A percentile compares a stretch with the other conserved stretches of the same genome.
Conservation (phyloP, 2,797 vertebrate genomes). For the Geotrypetes seraphini region DNA sequence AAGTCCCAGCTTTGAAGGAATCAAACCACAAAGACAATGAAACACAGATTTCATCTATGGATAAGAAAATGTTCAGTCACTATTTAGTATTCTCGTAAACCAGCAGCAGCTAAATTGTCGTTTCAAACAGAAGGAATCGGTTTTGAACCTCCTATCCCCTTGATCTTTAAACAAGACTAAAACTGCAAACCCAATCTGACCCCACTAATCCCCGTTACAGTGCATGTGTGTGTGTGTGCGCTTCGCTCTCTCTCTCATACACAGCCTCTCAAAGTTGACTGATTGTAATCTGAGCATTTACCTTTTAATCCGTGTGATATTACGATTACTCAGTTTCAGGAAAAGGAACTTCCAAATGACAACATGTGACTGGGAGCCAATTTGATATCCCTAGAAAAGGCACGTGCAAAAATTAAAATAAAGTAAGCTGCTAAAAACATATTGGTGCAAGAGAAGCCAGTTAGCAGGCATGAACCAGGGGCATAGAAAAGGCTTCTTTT, state of each 20-base stretch:
- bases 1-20: no score
- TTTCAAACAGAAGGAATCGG: slow-evolving; percentile 36
- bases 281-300: slow-evolving; percentile 30
- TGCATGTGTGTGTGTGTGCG: slow-evolving; percentile 29
- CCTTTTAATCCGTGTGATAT: slow-evolving; percentile 20
- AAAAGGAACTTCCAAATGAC: slow-evolving; percentile 10
- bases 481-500: no score
- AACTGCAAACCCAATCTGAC: slow-evolving; percentile 48
- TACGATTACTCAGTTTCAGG: slow-evolving; percentile 8
- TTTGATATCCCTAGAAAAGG: slow-evolving; percentile 1
- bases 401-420: background rate
- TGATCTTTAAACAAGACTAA: slow-evolving; percentile 24
- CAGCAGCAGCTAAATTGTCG: no score
- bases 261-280: slow-evolving; percentile 6
- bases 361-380: slow-evolving; percentile 9
- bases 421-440: background rate
- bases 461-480: no score
- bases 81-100: no score
- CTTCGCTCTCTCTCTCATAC: no score
- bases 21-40: no score
- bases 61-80: no score
- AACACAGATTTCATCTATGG: no score
- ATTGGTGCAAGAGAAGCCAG: no score
- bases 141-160: slow-evolving; percentile 44
- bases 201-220: slow-evolving; percentile 50